Evolutionary conservation across 2,113 vertebrate genomes (phyloP).

Genomic region (Bubo scandiacus): DNA sequence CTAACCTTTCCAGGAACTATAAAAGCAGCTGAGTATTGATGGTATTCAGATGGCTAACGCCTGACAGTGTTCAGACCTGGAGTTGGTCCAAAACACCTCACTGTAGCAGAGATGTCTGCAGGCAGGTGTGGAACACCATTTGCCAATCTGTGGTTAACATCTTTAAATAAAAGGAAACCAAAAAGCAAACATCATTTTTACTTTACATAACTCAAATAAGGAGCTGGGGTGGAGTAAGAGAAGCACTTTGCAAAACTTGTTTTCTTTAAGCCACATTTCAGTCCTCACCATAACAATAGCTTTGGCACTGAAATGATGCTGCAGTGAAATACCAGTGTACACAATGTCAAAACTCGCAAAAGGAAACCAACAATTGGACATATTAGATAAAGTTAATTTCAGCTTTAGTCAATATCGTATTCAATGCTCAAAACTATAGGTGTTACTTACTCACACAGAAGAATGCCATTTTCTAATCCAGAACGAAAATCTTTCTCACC

Average conservation of each 20-base stretch:
- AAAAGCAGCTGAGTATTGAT: slow-evolving; percentile 26
- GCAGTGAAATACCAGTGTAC: neutral
- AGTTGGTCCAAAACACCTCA: neutral
- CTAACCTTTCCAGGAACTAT: slow-evolving; percentile 31
- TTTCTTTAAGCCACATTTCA: slow-evolving; percentile 26
- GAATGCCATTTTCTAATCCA: slow-evolving; percentile 90
- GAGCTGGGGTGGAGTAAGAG: neutral
- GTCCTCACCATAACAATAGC: neutral
- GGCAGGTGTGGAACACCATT: neutral
- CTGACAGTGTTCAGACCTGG: neutral
- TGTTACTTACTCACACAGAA: slow-evolving; percentile 95
- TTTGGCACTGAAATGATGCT: neutral
- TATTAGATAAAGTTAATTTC: neutral
- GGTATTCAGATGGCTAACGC: slow-evolving; percentile 6
- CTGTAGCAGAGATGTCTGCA: neutral
- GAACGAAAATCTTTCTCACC: slow-evolving; percentile 90
- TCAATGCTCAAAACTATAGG: neutral
- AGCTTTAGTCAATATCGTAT: neutral
- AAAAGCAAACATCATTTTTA: neutral
- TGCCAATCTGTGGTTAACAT: slow-evolving; percentile 8
- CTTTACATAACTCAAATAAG: neutral
- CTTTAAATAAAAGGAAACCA: slow-evolving; percentile 33
- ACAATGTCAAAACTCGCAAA: neutral
- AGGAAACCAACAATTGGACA: neutral
- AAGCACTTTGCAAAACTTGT: neutral